Evolutionary conservation across 2,888 invertebrate species (phyloP), one percentile per base, ranked within the genome.

Genomic region (Ganaspis brasiliensis): DNA sequence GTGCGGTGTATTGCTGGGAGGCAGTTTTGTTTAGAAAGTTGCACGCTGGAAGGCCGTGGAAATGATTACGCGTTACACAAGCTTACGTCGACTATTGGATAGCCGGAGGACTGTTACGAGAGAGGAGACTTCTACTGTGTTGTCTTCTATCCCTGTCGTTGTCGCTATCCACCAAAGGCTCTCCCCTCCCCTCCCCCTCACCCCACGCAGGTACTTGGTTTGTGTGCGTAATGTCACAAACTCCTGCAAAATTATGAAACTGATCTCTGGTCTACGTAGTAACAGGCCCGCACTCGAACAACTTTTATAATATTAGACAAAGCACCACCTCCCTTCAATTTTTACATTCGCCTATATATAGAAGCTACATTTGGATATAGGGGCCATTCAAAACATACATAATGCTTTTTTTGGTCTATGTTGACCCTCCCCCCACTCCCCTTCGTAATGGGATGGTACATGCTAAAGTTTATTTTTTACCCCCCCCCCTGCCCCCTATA

Each of bases 1-100:
- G 45, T 67, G 24, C 45, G 21, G 16, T 52, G 45, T 45, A 67
- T 24, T 67, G 67, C 24, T 67, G 67, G 45, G 67, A 67, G 63
- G 78, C 76, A 83, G 86, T 85, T 87, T 87, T 86, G 85, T 87
- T 86, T 87, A 86, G 87, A 87, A 87, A 87, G 87, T 87, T 83
- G 82, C 84, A 81, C 72, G 72, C 72, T 77, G 78, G 83, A 84
- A 86, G 88, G 83, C 87, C 86, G 85, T 87, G 86, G 85, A 86
- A 88, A 83, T 83, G 82, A 87, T 84, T 85, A 83, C 84, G 82
- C 73, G 82, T 82, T 67, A 67, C 67, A 67, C 67, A 67, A 67
- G 67, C 67, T 45, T 67, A 67, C 45, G 67, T 67, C 45, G 67
- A 63, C 45, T 67, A 40, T 40, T n/a, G 67, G 14, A 61, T 61